Conservation (phyloP, 2,797 vertebrate species). For the Linurgus olivaceus region DNA sequence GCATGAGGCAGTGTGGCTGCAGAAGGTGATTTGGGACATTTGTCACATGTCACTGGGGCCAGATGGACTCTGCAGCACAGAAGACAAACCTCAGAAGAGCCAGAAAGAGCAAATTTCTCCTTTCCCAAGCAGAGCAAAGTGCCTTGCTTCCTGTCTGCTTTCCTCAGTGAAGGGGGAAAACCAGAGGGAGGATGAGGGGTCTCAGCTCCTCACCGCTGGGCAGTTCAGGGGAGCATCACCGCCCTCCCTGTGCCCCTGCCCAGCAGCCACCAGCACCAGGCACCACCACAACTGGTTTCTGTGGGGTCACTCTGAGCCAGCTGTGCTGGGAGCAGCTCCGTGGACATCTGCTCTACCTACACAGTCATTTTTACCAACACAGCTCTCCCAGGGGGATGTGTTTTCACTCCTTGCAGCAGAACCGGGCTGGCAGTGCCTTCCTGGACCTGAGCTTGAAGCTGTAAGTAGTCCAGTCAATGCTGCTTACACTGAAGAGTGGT, state of each 20-base stretch:
- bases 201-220: rapidly evolving
- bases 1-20: background rate
- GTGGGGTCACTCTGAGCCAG: background rate
- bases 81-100: background rate
- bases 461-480: background rate
- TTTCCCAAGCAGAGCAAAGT: background rate
- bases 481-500: background rate
- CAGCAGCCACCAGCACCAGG: background rate
- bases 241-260: background rate
- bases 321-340: background rate
- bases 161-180: background rate
- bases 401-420: background rate
- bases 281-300: background rate
- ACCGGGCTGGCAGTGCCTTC: background rate
- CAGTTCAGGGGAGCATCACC: background rate
- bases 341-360: background rate
- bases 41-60: rapidly evolving
- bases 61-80: rapidly evolving
- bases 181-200: background rate
- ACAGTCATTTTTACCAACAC: background rate
- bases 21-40: background rate
- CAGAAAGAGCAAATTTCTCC: background rate
- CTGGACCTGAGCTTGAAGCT: background rate
- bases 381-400: background rate
- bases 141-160: background rate